These are phyloP conservation scores for Gryllus longicercus DNA, from an alignment of 2,888 invertebrate species.

Conservation along the genomic window DNA sequence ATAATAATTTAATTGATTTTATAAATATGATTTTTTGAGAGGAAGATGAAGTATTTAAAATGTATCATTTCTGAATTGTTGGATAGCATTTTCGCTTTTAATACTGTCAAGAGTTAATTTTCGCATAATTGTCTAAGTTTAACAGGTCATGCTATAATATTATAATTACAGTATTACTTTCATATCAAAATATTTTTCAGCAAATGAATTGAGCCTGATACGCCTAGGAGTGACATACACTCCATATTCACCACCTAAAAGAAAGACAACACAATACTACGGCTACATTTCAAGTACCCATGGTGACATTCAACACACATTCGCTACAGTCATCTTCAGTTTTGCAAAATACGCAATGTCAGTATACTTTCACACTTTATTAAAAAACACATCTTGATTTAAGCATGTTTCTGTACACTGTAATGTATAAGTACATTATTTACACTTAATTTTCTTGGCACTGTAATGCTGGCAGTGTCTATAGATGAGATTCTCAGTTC, in stretches of 20 bases:
- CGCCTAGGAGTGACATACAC: neutral
- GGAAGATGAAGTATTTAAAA: too few species aligned
- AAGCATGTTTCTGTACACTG: slow-evolving; percentile 17
- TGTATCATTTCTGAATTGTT: too few species aligned
- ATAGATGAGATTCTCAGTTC: slow-evolving; percentile 24
- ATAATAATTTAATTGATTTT: too few species aligned
- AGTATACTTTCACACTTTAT: neutral
- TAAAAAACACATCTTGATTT: neutral
- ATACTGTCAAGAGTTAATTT: too few species aligned
- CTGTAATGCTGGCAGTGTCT: slow-evolving; percentile 11
- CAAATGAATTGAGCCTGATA: slow-evolving; percentile 17
- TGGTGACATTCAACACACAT: neutral
- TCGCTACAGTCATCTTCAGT: neutral
- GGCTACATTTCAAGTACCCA: neutral
- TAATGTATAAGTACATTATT: slow-evolving; percentile 17
- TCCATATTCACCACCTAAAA: neutral
- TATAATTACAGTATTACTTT: neutral
- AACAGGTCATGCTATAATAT: neutral
- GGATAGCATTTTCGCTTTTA: too few species aligned
- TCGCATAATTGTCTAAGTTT: neutral
- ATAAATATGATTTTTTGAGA: too few species aligned
- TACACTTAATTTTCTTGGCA: slow-evolving; percentile 2
- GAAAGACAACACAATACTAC: slow-evolving; percentile 17
- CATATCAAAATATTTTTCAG: slow-evolving; percentile 10
- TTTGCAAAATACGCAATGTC: neutral